Evolutionary conservation across 2,888 invertebrate species (phyloP).

Genomic region (Chrysolina haemoptera): DNA sequence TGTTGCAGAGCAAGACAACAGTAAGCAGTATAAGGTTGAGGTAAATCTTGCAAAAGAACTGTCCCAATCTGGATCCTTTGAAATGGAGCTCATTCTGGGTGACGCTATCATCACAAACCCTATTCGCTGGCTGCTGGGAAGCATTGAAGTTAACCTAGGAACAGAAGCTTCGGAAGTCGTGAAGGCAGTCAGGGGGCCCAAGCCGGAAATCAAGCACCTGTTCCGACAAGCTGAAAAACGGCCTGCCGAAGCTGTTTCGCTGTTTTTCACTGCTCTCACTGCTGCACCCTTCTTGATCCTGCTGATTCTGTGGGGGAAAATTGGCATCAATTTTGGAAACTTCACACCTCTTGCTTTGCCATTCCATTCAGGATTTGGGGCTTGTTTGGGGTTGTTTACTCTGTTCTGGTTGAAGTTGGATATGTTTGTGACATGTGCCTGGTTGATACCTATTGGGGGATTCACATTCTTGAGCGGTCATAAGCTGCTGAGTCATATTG

Average conservation of each 20-base stretch:
- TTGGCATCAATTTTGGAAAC: conserved; percentile 89
- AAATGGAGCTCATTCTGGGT: conserved; percentile 89
- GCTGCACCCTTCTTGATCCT: conserved; percentile 87
- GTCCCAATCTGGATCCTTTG: conserved; percentile 83
- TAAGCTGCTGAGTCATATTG: conserved; percentile 88
- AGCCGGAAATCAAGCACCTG: conserved; percentile 81
- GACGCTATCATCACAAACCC: conserved; percentile 93
- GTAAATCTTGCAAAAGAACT: conserved; percentile 87
- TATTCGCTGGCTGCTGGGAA: conserved; percentile 88
- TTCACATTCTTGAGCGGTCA: conserved; percentile 96
- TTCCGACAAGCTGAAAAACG: conserved; percentile 95
- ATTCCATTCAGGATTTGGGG: conserved; percentile 92
- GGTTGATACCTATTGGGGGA: conserved; percentile 86
- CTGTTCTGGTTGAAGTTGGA: conserved; percentile 94
- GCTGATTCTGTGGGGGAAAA: conserved; percentile 86
- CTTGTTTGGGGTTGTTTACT: conserved; percentile 89
- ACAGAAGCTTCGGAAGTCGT: conserved; percentile 46
- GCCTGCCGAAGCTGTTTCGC: conserved; percentile 89
- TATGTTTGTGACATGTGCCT: conserved; percentile 97
- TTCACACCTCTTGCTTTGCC: conserved; percentile 88
- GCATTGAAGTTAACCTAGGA: conserved; percentile 77
- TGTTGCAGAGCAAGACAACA: conserved; percentile 89
- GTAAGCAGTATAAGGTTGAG: conserved; percentile 89
- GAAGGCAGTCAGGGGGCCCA: conserved; percentile 68
- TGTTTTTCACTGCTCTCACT: conserved; percentile 89